Evolutionary conservation across 2,797 vertebrate genomes (phyloP).

Genomic region (Sebastes diploproa): DNA sequence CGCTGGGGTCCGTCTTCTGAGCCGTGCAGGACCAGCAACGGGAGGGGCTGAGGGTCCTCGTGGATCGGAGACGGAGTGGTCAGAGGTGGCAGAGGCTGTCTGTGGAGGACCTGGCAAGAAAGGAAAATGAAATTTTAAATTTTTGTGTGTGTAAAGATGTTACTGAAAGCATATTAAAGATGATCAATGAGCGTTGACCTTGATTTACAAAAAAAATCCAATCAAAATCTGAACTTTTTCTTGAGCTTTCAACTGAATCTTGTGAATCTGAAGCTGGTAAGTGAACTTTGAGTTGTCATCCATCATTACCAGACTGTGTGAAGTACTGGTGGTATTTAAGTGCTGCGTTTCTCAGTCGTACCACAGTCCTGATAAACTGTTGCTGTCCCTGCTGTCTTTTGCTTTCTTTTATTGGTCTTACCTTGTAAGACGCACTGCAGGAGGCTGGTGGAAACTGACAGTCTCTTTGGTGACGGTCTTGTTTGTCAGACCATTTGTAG

Average conservation of each 20-base stretch:
- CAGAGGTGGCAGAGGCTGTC: conserved; percentile 85
- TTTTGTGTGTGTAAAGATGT: background rate
- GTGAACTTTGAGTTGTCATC: background rate
- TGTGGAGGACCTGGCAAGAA: conserved; percentile 83
- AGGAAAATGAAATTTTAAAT: background rate
- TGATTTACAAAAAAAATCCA: background rate
- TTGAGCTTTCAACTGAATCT: too few relatives aligned
- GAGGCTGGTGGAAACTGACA: too few relatives aligned
- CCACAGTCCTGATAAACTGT: background rate
- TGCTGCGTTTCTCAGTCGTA: background rate
- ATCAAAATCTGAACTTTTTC: background rate
- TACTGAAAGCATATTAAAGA: background rate
- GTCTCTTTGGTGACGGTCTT: background rate
- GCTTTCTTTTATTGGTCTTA: too few relatives aligned
- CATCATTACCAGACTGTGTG: background rate
- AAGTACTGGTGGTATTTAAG: background rate
- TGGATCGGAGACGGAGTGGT: conserved; percentile 86
- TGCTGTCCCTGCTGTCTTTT: background rate
- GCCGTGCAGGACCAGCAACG: conserved; percentile 50
- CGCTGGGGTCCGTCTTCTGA: conserved; percentile 47
- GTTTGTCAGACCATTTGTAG: background rate
- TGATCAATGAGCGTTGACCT: background rate
- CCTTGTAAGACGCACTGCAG: background rate
- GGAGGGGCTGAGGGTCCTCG: conserved; percentile 83
- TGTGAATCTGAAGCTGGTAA: background rate